phyloP scores from a whole-genome alignment of 2,113 vertebrate genomes.

The Festucalex cinctus region DNA sequence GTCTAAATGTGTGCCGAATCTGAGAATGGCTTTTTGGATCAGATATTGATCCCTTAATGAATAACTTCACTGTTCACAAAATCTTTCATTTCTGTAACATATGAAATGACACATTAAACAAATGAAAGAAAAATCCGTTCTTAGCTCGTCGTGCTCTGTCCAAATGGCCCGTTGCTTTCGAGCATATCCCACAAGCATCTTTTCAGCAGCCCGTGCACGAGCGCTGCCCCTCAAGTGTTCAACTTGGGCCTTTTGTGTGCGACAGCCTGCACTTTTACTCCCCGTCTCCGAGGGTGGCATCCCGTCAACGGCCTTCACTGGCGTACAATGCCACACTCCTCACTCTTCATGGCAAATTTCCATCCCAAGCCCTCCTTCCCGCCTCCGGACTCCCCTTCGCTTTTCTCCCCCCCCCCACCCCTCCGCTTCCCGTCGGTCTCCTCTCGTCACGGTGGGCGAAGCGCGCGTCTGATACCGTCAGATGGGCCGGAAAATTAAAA shows the following conservation, averaged over 20 bases:
- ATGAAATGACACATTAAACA: too few species aligned
- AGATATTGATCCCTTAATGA: too few species aligned
- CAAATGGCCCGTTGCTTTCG: not conserved
- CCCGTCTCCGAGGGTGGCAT: slow-evolving; percentile 69
- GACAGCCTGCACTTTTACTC: slow-evolving; percentile 57
- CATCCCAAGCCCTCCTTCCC: slow-evolving; percentile 60
- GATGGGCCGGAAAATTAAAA: slow-evolving; percentile 99
- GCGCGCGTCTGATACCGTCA: slow-evolving; percentile 99
- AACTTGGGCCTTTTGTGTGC: slow-evolving; percentile 51
- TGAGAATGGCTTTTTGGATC: too few species aligned
- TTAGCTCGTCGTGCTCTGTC: not conserved
- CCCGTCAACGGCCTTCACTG: slow-evolving; percentile 53
- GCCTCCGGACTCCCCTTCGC: slow-evolving; percentile 51
- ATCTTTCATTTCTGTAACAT: too few species aligned
- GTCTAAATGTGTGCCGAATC: too few species aligned
- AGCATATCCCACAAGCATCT: not conserved
- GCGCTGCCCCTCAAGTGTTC: slow-evolving; percentile 28
- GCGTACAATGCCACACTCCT: slow-evolving; percentile 55
- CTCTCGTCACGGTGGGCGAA: slow-evolving; percentile 83
- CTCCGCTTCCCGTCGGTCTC: slow-evolving; percentile 47
- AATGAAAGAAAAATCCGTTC: not conserved
- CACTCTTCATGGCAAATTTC: slow-evolving; percentile 66
- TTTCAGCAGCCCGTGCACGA: slow-evolving; percentile 24
- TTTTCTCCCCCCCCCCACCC: slow-evolving; percentile 47
- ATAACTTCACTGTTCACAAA: too few species aligned